Evolutionary conservation across 2,113 vertebrate species (phyloP).

Genomic region (Atrichornis clamosus): DNA sequence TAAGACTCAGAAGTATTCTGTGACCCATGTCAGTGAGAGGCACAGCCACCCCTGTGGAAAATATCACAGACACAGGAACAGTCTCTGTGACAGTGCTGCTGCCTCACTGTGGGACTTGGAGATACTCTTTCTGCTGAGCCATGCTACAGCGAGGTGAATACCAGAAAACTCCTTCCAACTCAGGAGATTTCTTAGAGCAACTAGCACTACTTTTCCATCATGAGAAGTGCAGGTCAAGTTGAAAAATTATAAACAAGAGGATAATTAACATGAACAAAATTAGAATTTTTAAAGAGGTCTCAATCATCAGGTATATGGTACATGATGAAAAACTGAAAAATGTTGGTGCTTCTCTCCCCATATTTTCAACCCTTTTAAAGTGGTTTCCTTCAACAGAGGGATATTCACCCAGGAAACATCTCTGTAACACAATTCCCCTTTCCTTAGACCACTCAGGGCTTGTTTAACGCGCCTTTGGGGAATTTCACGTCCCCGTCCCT

Average conservation of each 20-base stretch:
- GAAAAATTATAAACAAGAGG: neutral
- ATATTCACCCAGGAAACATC: neutral
- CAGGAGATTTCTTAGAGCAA: neutral
- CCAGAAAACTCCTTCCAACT: neutral
- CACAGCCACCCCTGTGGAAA: neutral
- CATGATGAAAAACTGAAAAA: neutral
- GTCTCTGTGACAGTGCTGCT: neutral
- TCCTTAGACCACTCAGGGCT: neutral
- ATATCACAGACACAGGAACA: neutral
- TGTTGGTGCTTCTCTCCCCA: neutral
- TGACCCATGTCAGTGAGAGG: neutral
- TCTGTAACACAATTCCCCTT: neutral
- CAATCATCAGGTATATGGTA: neutral
- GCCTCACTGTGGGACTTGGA: neutral
- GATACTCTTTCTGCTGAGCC: neutral
- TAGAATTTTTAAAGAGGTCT: neutral
- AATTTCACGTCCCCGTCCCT: neutral
- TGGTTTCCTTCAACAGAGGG: neutral
- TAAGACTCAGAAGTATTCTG: neutral
- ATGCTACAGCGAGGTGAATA: neutral
- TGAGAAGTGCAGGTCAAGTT: neutral
- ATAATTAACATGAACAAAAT: neutral
- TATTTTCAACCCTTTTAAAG: neutral
- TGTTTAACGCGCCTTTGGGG: neutral
- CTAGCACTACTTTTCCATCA: neutral